These are phyloP conservation scores for Drosophila bipectinata DNA, from an alignment of 1,140 invertebrate species.

Conservation along the genomic window DNA sequence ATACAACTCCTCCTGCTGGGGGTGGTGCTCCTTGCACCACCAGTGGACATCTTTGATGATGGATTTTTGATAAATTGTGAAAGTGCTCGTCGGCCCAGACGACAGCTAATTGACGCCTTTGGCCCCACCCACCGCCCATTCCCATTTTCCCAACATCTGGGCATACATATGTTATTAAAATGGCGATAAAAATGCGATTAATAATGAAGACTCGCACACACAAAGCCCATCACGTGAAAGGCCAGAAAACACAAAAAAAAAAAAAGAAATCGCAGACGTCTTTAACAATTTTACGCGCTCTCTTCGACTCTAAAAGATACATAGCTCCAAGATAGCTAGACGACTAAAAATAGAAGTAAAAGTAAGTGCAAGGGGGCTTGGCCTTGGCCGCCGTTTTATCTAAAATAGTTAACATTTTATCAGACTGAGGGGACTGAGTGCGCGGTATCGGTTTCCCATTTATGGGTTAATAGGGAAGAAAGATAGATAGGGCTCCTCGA, in stretches of 20 bases:
- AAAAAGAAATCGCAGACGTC: conserved; percentile 25
- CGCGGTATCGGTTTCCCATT: conserved; percentile 50
- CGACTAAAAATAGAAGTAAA: conserved; percentile 11
- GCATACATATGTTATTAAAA: conserved; percentile 54
- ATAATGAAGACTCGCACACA: conserved; percentile 49
- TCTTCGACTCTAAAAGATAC: conserved; percentile 19
- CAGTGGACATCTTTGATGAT: conserved; percentile 45
- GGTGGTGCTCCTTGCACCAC: background rate
- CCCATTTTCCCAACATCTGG: conserved; percentile 25
- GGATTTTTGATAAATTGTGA: conserved; percentile 68
- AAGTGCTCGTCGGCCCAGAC: conserved; percentile 56
- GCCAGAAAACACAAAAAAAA: conserved; percentile 16
- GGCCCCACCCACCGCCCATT: conserved; percentile 23
- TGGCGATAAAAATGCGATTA: conserved; percentile 72
- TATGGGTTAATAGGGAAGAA: conserved; percentile 19
- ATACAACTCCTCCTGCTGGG: conserved; percentile 25
- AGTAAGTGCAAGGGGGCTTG: conserved; percentile 29
- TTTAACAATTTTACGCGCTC: conserved; percentile 35
- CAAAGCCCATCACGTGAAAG: conserved; percentile 57
- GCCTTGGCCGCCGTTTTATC: conserved; percentile 39
- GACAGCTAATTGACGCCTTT: conserved; percentile 68
- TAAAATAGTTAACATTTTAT: conserved; percentile 53
- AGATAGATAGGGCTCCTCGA: conserved; percentile 25
- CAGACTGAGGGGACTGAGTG: conserved; percentile 13
- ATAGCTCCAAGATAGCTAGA: conserved; percentile 2